These are phyloP conservation scores for Hypercompe scribonia DNA, from an alignment of 2,888 invertebrate genomes.

Conservation along the genomic window DNA sequence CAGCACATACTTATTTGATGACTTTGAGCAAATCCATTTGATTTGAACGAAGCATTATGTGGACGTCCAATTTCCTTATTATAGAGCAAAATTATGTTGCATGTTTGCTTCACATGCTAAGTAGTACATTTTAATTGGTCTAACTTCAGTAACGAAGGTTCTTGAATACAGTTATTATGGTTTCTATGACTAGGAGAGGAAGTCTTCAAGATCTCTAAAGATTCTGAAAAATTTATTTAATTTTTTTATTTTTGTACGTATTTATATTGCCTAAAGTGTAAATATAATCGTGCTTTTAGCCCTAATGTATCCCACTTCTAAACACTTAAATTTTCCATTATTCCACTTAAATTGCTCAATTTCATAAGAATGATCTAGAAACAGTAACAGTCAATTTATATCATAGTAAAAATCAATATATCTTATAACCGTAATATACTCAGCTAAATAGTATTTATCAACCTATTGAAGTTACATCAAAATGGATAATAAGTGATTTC, in stretches of 20 bases:
- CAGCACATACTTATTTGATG: conserved; percentile 36
- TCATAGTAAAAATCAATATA: background rate
- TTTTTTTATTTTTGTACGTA: too few species aligned
- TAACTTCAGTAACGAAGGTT: background rate
- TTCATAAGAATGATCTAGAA: background rate
- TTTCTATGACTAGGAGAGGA: background rate
- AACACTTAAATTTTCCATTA: too few species aligned
- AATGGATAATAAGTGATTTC: background rate
- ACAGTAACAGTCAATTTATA: background rate
- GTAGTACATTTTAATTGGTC: background rate
- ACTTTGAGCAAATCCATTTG: conserved; percentile 20
- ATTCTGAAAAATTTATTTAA: background rate
- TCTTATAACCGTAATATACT: background rate
- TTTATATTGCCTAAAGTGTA: background rate
- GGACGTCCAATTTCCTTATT: background rate
- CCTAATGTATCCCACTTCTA: too few species aligned
- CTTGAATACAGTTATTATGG: background rate
- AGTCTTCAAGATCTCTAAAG: background rate
- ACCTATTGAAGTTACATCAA: background rate
- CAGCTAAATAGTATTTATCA: background rate
- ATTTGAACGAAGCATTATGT: conserved; percentile 15
- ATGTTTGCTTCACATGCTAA: background rate
- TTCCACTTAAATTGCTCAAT: too few species aligned
- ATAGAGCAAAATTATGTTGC: background rate
- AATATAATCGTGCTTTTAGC: background rate